phyloP scores from a whole-genome alignment of 1,140 invertebrate species.

The Megalonaias nervosa region DNA sequence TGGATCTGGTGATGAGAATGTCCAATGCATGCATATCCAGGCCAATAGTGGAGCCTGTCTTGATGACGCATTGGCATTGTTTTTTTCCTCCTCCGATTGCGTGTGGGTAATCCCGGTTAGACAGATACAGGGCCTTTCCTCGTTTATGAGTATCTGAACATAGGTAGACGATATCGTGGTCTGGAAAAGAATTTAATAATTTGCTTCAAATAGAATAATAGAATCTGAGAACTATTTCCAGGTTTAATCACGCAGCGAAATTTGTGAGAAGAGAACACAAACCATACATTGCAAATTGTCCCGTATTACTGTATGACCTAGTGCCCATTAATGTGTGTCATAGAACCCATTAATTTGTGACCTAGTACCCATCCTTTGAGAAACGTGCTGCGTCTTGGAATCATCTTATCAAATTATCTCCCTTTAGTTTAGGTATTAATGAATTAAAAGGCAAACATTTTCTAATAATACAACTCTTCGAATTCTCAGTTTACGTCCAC shows the following conservation, averaged over 20 bases:
- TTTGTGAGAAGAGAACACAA: too few relatives aligned
- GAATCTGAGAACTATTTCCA: not conserved
- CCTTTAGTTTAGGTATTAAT: too few relatives aligned
- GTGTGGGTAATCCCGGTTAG: constrained; percentile 52
- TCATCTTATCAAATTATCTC: too few relatives aligned
- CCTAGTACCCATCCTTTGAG: too few relatives aligned
- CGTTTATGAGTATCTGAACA: constrained; percentile 45
- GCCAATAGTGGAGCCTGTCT: constrained; percentile 41
- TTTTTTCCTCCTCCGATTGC: constrained; percentile 25
- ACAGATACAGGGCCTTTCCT: constrained; percentile 46
- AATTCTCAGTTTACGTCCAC: too few relatives aligned
- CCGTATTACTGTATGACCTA: too few relatives aligned
- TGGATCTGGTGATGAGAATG: constrained; percentile 44
- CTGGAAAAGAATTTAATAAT: constrained; percentile 32
- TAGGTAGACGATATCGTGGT: constrained; percentile 40
- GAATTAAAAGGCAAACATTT: too few relatives aligned
- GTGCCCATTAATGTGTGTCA: too few relatives aligned
- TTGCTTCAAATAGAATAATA: not conserved
- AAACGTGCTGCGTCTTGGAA: too few relatives aligned
- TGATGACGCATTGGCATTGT: constrained; percentile 47
- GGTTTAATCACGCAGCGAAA: not conserved
- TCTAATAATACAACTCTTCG: too few relatives aligned
- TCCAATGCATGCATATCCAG: constrained; percentile 57
- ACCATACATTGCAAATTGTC: too few relatives aligned
- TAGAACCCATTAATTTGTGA: too few relatives aligned